These are phyloP conservation scores for Tadarida brasiliensis DNA, from an alignment of 2,797 vertebrate species.

Conservation along the genomic window DNA sequence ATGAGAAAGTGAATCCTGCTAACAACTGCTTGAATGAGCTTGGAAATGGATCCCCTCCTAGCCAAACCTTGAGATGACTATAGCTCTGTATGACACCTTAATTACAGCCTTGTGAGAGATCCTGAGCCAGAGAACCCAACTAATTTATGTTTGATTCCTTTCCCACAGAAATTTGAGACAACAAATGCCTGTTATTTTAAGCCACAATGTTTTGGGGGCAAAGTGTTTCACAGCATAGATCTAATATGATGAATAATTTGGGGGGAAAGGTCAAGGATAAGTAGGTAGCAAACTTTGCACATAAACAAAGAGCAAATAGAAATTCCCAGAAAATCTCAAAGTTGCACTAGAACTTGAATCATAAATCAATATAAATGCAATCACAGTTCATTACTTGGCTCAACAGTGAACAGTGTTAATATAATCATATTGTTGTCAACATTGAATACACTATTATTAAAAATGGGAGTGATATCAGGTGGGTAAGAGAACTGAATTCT, in stretches of 20 bases:
- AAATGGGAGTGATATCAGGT: background rate
- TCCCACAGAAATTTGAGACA: background rate
- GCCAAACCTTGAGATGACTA: background rate
- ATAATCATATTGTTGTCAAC: background rate
- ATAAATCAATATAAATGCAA: background rate
- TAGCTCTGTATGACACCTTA: background rate
- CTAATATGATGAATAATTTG: background rate
- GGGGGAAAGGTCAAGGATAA: conserved; percentile 18
- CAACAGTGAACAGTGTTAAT: background rate
- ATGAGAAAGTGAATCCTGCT: background rate
- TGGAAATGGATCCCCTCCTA: background rate
- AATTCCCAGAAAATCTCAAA: conserved; percentile 20
- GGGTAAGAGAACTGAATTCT: conserved; percentile 11
- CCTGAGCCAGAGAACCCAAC: background rate
- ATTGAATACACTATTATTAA: conserved; percentile 56
- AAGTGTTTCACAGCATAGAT: background rate
- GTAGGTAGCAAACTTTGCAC: background rate
- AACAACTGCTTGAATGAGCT: background rate
- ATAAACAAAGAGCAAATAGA: conserved; percentile 20
- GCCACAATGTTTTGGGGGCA: background rate
- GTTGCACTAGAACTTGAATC: background rate
- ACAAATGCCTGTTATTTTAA: conserved; percentile 10
- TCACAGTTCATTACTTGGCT: background rate
- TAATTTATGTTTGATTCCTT: background rate
- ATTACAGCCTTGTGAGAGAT: background rate